Evolutionary conservation across 2,888 invertebrate species (phyloP).

Genomic region (Lycocerus yunnanus): DNA sequence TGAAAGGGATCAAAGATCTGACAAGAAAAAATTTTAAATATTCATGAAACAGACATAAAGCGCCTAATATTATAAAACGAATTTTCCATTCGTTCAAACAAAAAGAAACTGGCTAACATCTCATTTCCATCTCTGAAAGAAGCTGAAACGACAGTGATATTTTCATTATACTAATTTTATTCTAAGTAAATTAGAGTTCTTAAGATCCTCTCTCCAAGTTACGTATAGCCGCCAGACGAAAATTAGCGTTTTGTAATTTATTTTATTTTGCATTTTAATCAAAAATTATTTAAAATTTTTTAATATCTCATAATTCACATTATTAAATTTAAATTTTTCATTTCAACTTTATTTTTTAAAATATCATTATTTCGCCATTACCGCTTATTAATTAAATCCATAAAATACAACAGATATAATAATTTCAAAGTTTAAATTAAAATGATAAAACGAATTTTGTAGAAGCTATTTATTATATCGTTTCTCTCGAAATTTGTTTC

Average conservation of each 20-base stretch:
- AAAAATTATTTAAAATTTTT: slow-evolving; percentile 27
- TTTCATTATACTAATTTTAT: slow-evolving; percentile 51
- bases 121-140: slow-evolving; percentile 47
- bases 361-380: background rate
- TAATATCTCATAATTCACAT: background rate
- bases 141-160: slow-evolving; percentile 49
- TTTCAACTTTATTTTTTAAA: background rate
- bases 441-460: slow-evolving; percentile 1
- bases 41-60: slow-evolving; percentile 54
- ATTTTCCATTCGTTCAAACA: slow-evolving; percentile 54
- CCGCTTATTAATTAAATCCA: background rate
- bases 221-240: slow-evolving; percentile 22
- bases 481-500: slow-evolving; percentile 49
- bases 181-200: slow-evolving; percentile 47
- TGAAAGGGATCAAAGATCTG: slow-evolving; percentile 35
- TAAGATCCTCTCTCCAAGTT: slow-evolving; percentile 36
- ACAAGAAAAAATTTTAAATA: slow-evolving; percentile 50
- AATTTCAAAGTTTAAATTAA: background rate
- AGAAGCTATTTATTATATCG: slow-evolving; percentile 7
- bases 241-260: slow-evolving; percentile 30
- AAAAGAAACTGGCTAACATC: slow-evolving; percentile 44
- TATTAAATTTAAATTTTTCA: background rate
- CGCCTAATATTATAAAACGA: slow-evolving; percentile 54
- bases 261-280: slow-evolving; percentile 36
- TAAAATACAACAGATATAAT: background rate